Evolutionary conservation across 2,113 vertebrate species (phyloP), one percentile per base, ranked within the genome.

Genomic region (Corvus hawaiiensis): DNA sequence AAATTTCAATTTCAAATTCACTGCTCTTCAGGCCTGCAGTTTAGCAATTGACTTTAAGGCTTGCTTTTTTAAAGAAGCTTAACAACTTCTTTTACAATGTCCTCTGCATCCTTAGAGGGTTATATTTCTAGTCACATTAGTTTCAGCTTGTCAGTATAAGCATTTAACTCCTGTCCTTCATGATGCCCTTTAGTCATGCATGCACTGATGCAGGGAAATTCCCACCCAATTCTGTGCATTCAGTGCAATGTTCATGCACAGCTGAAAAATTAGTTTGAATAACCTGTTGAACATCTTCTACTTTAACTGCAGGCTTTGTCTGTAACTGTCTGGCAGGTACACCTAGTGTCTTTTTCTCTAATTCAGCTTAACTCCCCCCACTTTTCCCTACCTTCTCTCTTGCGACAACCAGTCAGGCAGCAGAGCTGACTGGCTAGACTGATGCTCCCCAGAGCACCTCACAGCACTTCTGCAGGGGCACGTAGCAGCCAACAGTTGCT

Each of bases 1-100:
- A 78, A 52, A 81, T 83, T 88, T 93, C 33, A 69, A 51, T 92
- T 90, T 91, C 69, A 88, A 88, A 88, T 91, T 83, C 63, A 52
- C 39, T 87, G 26, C 59, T 96, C 56, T 69, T 59, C 82, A 94
- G 72, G 63, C 27, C 48, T 83, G 14, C 16, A 43, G 26, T 80
- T 91, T 85, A 90, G 77, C 22, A 77, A 80, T 48, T 69, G 33
- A 59, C 79, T 79, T 84, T 79, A 89, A 84, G 68, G 18, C 55
- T 13, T 54, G 32, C 6, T 3, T 24, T 67, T 67, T 91, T 14
- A 48, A 21, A 86, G 79, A 66, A 91, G 33, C 16, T 74, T 44
- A 86, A 73, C 58, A 39, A 41, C 27, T 71, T 83, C 6, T 94
- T 91, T 85, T 82, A 61, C 56, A 82, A 72, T 12, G 64, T 64